phyloP scores from a whole-genome alignment of 92 coral and sea anemone species.

The Epizoanthus stellaris region DNA sequence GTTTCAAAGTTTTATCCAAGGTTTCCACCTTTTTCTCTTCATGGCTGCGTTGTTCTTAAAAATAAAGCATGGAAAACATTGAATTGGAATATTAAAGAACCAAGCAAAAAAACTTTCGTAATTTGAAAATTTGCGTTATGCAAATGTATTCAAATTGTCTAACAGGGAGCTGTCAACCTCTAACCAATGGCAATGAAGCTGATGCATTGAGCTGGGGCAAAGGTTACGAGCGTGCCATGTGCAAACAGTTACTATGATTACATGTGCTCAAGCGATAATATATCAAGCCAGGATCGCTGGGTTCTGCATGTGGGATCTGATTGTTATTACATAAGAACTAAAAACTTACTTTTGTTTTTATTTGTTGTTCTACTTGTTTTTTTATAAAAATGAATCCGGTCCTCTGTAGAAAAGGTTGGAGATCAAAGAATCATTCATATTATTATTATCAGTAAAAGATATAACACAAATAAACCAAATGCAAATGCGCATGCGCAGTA shows the following conservation, averaged over 20 bases:
- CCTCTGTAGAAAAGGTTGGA: slow-evolving; percentile 23
- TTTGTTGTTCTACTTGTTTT: slow-evolving; percentile 16
- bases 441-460: background rate
- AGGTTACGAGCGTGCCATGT: slow-evolving; percentile 9
- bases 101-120: slow-evolving; percentile 13
- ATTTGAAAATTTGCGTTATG: slow-evolving; percentile 34
- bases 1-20: slow-evolving; percentile 11
- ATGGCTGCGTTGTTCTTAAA: slow-evolving; percentile 2
- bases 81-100: slow-evolving; percentile 29
- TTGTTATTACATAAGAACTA: slow-evolving; percentile 6
- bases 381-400: slow-evolving; percentile 17
- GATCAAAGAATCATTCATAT: slow-evolving; percentile 15
- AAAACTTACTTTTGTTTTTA: slow-evolving; percentile 18
- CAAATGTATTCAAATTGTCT: slow-evolving; percentile 26
- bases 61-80: slow-evolving; percentile 32
- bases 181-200: slow-evolving; percentile 37
- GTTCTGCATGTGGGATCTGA: slow-evolving; percentile 20
- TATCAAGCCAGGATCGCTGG: background rate
- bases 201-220: slow-evolving; percentile 38
- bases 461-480: background rate
- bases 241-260: no score
- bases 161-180: slow-evolving; percentile 41
- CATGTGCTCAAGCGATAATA: slow-evolving; percentile 8
- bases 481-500: slow-evolving; percentile 15
- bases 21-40: slow-evolving; percentile 7